Percentiles rank a stretch among this genome's conserved stretches.
Conservation (phyloP, 2,888 invertebrate species). For the Thyatira batis region DNA sequence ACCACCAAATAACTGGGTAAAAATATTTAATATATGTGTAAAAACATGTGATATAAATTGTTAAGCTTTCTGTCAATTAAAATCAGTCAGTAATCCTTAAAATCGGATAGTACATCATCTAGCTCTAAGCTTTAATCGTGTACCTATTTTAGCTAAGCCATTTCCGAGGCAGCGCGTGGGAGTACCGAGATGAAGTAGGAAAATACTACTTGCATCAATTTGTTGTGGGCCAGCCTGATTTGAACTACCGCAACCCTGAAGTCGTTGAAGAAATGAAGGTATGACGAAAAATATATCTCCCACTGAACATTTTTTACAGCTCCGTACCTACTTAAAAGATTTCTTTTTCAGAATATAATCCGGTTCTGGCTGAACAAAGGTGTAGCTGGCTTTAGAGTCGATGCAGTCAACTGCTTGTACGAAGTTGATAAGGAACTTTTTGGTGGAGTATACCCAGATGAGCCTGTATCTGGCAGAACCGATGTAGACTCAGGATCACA, state of each 20-base stretch:
- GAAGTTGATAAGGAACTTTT: slow-evolving; percentile 78
- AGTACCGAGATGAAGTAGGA: slow-evolving; percentile 83
- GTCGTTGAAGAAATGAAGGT: slow-evolving; percentile 84
- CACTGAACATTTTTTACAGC: no score
- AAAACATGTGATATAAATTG: no score
- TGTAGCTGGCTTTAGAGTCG: slow-evolving; percentile 93
- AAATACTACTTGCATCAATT: slow-evolving; percentile 90
- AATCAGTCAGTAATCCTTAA: no score
- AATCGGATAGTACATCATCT: no score
- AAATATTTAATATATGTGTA: slow-evolving; percentile 12
- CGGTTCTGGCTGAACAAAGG: slow-evolving; percentile 92
- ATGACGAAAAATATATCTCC: slow-evolving; percentile 4
- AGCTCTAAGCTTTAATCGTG: no score
- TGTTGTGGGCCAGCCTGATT: slow-evolving; percentile 86
- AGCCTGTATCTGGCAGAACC: slow-evolving; percentile 73
- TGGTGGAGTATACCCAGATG: slow-evolving; percentile 78
- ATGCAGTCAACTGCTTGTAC: slow-evolving; percentile 86
- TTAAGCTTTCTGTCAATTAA: no score
- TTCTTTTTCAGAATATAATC: slow-evolving; percentile 80
- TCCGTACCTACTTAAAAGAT: background rate
- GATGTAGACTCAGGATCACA: slow-evolving; percentile 75
- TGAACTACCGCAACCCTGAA: slow-evolving; percentile 86
- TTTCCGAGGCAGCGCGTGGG: slow-evolving; percentile 88
- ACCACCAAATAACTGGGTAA: slow-evolving; percentile 90
- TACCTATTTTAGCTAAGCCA: slow-evolving; percentile 72